A percentile compares a stretch with the other conserved stretches of the same genome.
These are phyloP conservation scores for Rattus norvegicus DNA, from an alignment of 2,113 vertebrate genomes.

Conservation along the genomic window GRCr8 NC_086020.1:214779501-214780000, in stretches of 20 bases:
- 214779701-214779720: background rate
- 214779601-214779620: constrained; percentile 56
- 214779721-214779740: background rate
- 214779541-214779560: constrained; percentile 21
- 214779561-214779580: background rate
- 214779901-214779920: too few relatives aligned
- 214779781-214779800: background rate
- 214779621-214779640: background rate
- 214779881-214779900: too few relatives aligned
- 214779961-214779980: background rate
- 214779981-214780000: background rate
- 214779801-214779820: too few relatives aligned
- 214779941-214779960: background rate
- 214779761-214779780: background rate
- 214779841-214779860: too few relatives aligned
- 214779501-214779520: constrained; percentile 1
- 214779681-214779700: background rate
- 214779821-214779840: too few relatives aligned
- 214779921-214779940: background rate
- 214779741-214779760: background rate
- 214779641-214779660: background rate
- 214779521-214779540: constrained; percentile 38
- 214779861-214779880: too few relatives aligned
- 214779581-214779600: background rate
- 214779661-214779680: background rate